Evolutionary conservation across 2,797 vertebrate species (phyloP), one percentile per base, ranked within the genome.

Genomic region (Halcyon chelicuti): DNA sequence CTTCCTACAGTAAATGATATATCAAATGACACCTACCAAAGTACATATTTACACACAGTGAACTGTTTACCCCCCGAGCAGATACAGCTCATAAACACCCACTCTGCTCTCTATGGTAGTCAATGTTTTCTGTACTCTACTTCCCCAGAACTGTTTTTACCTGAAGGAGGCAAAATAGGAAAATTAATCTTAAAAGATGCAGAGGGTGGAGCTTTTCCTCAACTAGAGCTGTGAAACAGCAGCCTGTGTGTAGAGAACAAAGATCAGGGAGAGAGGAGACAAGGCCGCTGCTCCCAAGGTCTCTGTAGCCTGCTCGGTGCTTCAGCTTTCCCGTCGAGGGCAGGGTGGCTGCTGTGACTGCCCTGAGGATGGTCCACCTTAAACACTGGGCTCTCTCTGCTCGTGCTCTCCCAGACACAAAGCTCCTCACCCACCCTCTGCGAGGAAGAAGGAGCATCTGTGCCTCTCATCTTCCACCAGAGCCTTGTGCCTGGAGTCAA

Each of bases 51-150:
- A 94, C 91, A 93, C 81, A 83, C 40, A 37, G 49, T n/a, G 95
- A 78, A 63, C 85, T 96, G 91, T 97, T 98, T 96, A 92, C 83
- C 90, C 76, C 58, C 33, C 86, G 31, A 71, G 94, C 86, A 81
- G 78, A 55, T 79, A 49, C 6, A 62, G 76, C 85, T 89, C 74
- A 9, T 55, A 42, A 80, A 11, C 70, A 19, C 71, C 66, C 79
- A 51, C 86, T 79, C 67, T 51, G 58, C 78, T 84, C 52, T 78
- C 42, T 58, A 44, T 51, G 15, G 18, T 35, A 46, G n/a, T 44
- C 44, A 15, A 20, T 10, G 6, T 63, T 75, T 60, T 78, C 89
- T 88, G 20, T 51, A 3, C 70, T 66, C 17, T 11, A 8, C 37
- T 92, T 74, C 86, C 49, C 75, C 49, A 72, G 61, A 94, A 57